Base-by-base conservation (phyloP, 2,797 vertebrate genomes). In the Melanotaenia pygmaea region DNA sequence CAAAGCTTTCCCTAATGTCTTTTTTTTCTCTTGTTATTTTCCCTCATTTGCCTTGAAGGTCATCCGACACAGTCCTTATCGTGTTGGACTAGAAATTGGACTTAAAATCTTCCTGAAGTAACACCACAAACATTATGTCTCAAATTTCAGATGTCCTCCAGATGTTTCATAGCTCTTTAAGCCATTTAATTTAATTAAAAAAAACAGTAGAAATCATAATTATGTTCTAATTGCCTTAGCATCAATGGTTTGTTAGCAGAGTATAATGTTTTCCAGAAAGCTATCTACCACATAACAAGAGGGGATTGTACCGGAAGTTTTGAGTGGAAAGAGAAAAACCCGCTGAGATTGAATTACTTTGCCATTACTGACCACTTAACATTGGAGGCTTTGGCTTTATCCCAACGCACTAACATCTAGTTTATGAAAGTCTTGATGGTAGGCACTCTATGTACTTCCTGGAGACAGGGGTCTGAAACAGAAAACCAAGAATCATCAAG, bases 291-390 rank as follows among this genome's bases (percentile, higher is more conserved):
- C 84, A 88, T 86, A 84, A 88, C 82, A 84, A 83, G 74, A 66
- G 84, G 68, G 61, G 54, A 84, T 90, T 83, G 87, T 88, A 81
- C 89, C 81, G 91, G 92, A 93, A 86, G 89, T 93, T 92, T 92
- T 89, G 87, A 91, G 85, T 84, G 84, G 84, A 89, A 74, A 56
- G 88, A 91, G 84, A 80, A 87, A 92, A 86, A 86, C 86, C 85
- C 77, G 76, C 80, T 85, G 26, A 58, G 87, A 93, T 93, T 91
- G 82, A 92, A 92, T 93, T 93, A 92, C 86, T 83, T 83, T 81
- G 83, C 91, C 92, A 93, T 93, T 93, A 93, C 90, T 88, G 86
- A 86, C 90, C 91, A 92, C 91, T 92, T 91, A 92, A 91, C 85
- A 89, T 84, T 68, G 67, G 83, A 91, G 72, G 80, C 81, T 85